Base-by-base conservation (phyloP, 2,888 invertebrate genomes). In the Dryococelus australis region DNA sequence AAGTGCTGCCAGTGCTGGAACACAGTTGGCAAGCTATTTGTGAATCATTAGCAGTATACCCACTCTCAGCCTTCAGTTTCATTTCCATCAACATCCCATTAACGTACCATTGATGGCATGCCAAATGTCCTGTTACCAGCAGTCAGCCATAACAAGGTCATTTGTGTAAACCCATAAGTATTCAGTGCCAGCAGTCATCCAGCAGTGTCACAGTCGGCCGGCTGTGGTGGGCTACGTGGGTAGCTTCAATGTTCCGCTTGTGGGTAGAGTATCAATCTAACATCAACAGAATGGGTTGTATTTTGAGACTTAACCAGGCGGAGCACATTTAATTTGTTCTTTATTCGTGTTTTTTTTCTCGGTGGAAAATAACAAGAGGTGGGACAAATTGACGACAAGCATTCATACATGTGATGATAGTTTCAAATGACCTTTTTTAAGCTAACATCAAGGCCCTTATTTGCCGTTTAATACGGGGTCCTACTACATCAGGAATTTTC, bases 401-500 rank as follows among this genome's bases (percentile, higher is more conserved):
- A 35, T 4, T 35, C 35, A 35, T 35, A 35, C 35, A 35, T 4
- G 20, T 43, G 28, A 12, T 24, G 16, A 85, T 35, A 51, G 86
- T 86, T 10, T 43, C 35, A 8, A 87, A 47, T 81, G 81, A 51
- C 0, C 87, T 86, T 53, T 86, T 86, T 65, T 87, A 86, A 86
- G 91, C 78, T 35, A 4, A 35, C 4, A 4, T 35, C 35, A 35
- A 35, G 35, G 35, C 35, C 35, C 35, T 4, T 3, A 92, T 90
- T 89, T 91, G 91, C 81, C 89, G 86, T 90, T 91, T 91, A 9
- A 91, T 91, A 88, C 90, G 90, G 2, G 86, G 88, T 9, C 90
- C 90, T 51, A 91, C 87, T 26, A 91, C 89, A 88, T 90, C 83
- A 35, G 80, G 27, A 43, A 84, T 84, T 84, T 28, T 84, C 16